Base-by-base conservation (phyloP, 1,140 invertebrate genomes). In the Charaxes varanes region DNA sequence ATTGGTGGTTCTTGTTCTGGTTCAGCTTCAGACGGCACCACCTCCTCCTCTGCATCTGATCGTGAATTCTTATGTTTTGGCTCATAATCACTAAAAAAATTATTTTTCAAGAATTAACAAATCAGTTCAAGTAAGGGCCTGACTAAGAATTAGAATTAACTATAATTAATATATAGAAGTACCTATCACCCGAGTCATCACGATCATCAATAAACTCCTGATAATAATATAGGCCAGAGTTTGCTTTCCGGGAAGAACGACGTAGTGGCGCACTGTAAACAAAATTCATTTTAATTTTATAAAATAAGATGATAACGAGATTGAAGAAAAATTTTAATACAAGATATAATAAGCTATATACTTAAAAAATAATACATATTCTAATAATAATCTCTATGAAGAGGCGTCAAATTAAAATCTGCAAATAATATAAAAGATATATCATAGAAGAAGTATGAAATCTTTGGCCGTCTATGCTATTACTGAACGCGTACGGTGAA, bases 1-100 rank as follows among this genome's bases (percentile, higher is more conserved):
- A 52, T 49, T n/a, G n/a, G n/a, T n/a, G n/a, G n/a, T 42, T 53
- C 49, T 1, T 45, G 36, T 26, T 59, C 50, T 8, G 37, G 6
- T 33, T 55, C 38, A 2, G 58, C 58, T 13, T 70, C 62, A 4
- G 48, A 40, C 2, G 4, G 14, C n/a, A 16, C n/a, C 6, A 13
- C 27, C n/a, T 44, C 47, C 6, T 40, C 31, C 3, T 33, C 37
- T 17, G 26, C 35, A 10, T 36, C 27, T 4, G 47, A 42, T 15
- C 53, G 43, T 13, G 43, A 43, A 19, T 17, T 42, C 10, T 55
- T 55, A 16, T 34, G 35, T 16, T 55, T 55, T 8, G 40, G 53
- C 23, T 42, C 33, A 16, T 46, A 55, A 16, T 55, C 53, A 5
- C 53, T 55, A 34, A 6, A 40, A 47, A 28, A 33, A 28, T 11